A percentile compares a stretch with the other conserved stretches of the same genome.
These are phyloP conservation scores for Lepidurus couesii DNA, from an alignment of 1,140 invertebrate species.

Conservation along the genomic window DNA sequence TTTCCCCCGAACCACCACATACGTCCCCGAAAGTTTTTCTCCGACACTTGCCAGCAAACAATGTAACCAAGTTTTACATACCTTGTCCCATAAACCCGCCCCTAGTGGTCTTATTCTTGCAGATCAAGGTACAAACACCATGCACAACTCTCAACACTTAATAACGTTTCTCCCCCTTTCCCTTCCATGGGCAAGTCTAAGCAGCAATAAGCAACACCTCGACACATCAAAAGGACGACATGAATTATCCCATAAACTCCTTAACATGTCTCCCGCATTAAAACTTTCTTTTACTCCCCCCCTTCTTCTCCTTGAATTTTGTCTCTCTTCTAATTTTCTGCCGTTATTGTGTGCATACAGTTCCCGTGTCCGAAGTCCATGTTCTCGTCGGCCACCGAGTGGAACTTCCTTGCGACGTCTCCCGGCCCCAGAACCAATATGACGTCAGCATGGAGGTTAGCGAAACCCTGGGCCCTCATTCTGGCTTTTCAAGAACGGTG, in stretches of 20 bases:
- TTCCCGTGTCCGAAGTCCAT: constrained; percentile 13
- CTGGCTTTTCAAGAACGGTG: constrained; percentile 13
- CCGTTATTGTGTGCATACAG: constrained; percentile 11
- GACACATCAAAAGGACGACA: too few species aligned
- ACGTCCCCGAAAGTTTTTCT: background rate
- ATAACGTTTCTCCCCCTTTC: background rate
- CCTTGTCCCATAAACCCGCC: background rate
- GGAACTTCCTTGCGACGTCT: constrained; percentile 33
- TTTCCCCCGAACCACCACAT: background rate
- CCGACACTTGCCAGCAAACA: constrained; percentile 6
- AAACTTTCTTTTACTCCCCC: background rate
- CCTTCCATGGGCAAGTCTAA: too few species aligned
- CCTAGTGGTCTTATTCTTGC: background rate
- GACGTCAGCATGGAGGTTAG: background rate
- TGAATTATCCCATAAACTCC: too few species aligned
- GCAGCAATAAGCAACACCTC: too few species aligned
- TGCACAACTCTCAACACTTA: background rate
- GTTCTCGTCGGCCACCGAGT: constrained; percentile 25
- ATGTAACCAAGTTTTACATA: constrained; percentile 10
- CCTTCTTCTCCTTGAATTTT: background rate
- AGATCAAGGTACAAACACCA: background rate
- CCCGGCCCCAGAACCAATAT: background rate
- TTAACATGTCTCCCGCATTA: too few species aligned
- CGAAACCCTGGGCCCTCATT: background rate
- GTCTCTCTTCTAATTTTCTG: background rate